Evolutionary conservation across 1,140 invertebrate genomes (phyloP).

Genomic region (Phymorhynchus buccinoides): DNA sequence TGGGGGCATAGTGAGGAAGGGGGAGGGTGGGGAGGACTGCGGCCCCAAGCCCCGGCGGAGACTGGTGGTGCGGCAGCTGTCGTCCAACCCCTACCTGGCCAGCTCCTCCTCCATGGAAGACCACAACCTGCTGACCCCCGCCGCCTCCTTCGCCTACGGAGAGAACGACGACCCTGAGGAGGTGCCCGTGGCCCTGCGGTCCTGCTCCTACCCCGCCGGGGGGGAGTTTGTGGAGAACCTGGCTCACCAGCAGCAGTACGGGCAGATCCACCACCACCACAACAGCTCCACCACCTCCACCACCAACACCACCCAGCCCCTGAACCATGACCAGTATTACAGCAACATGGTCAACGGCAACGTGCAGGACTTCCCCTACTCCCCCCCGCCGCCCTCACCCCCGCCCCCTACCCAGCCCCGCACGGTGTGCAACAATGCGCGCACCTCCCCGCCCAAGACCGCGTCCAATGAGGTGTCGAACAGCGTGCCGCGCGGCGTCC

Average conservation of each 20-base stretch:
- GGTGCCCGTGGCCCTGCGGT: not conserved
- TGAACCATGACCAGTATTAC: constrained; percentile 31
- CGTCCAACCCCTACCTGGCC: constrained; percentile 47
- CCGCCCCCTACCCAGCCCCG: not conserved
- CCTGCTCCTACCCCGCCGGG: not conserved
- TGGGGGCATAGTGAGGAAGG: not conserved
- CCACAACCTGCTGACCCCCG: constrained; percentile 33
- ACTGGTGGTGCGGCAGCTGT: constrained; percentile 38
- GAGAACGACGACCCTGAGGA: constrained; percentile 33
- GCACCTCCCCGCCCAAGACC: constrained; percentile 9
- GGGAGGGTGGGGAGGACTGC: not conserved
- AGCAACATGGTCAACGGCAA: constrained; percentile 38
- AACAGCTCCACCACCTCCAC: not conserved
- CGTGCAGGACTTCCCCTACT: constrained; percentile 34
- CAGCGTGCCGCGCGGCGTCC: constrained; percentile 48
- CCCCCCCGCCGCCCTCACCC: not conserved
- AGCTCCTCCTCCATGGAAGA: constrained; percentile 42
- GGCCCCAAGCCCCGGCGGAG: constrained; percentile 34
- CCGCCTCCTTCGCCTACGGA: constrained; percentile 40
- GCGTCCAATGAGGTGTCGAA: constrained; percentile 35
- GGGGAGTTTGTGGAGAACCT: constrained; percentile 25
- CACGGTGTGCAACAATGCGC: constrained; percentile 35
- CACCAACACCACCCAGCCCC: constrained; percentile 3
- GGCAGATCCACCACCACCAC: constrained; percentile 32
- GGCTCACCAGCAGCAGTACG: constrained; percentile 26